These are phyloP conservation scores for Sander vitreus DNA, from an alignment of 2,113 vertebrate genomes.

Conservation along the genomic window DNA sequence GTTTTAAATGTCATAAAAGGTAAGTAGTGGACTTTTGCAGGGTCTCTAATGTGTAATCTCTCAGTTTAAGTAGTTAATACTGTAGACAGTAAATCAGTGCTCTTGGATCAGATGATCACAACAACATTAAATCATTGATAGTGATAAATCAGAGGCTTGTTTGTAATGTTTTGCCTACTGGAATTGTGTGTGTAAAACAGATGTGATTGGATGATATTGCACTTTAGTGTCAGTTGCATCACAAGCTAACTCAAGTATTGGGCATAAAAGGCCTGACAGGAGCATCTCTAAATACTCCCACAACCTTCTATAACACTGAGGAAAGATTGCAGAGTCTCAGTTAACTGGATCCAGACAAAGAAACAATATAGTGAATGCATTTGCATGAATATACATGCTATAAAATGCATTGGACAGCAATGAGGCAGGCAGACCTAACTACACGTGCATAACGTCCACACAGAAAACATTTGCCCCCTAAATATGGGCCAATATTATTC, in stretches of 20 bases:
- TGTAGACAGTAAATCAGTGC: neutral
- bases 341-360: conserved; percentile 6
- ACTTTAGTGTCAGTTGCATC: neutral
- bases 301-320: neutral
- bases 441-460: neutral
- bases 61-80: neutral
- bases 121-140: neutral
- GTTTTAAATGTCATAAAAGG: neutral
- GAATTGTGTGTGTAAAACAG: neutral
- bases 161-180: neutral
- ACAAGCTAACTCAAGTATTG: neutral
- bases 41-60: neutral
- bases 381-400: neutral
- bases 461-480: neutral
- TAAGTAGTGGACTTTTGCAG: neutral
- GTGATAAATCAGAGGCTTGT: neutral
- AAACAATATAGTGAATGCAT: conserved; percentile 10
- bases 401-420: neutral
- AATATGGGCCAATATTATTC: conserved; percentile 10
- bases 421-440: neutral
- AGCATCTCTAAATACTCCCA: neutral
- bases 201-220: neutral
- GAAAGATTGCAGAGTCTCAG: neutral
- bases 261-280: neutral
- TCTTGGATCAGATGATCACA: neutral